These are phyloP conservation scores for Armadillidium nasatum DNA, from an alignment of 1,140 invertebrate genomes.

Conservation along the genomic window DNA sequence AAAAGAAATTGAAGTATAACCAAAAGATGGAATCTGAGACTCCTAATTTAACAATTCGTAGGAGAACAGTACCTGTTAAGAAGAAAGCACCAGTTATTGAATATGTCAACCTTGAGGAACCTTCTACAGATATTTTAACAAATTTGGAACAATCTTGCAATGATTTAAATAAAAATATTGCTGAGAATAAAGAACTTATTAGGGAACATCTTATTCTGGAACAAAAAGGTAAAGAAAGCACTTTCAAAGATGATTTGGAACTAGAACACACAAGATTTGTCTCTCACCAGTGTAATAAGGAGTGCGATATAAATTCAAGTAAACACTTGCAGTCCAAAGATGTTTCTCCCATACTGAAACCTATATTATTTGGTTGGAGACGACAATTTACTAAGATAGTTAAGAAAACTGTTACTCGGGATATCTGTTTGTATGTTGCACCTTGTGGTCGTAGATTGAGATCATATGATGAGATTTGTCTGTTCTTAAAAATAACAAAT, in stretches of 20 bases:
- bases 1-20: slow-evolving; percentile 55
- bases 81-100: background rate
- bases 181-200: no score
- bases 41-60: slow-evolving; percentile 28
- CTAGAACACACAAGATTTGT: background rate
- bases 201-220: no score
- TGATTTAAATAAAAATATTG: no score
- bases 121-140: no score
- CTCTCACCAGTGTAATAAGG: background rate
- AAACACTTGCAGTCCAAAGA: slow-evolving; percentile 50
- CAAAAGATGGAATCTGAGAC: slow-evolving; percentile 37
- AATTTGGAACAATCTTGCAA: no score
- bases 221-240: no score
- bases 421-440: slow-evolving; percentile 67
- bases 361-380: slow-evolving; percentile 51
- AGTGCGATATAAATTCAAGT: background rate
- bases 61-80: background rate
- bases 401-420: slow-evolving; percentile 50
- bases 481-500: slow-evolving; percentile 65
- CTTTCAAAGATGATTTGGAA: no score
- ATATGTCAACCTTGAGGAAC: background rate
- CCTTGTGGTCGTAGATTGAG: slow-evolving; percentile 79
- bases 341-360: slow-evolving; percentile 62
- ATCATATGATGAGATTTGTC: slow-evolving; percentile 70
- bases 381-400: slow-evolving; percentile 45